Evolutionary conservation across 2,113 vertebrate species (phyloP), one percentile per base, ranked within the genome.

Genomic region (Brachyhypopomus occidentalis): DNA sequence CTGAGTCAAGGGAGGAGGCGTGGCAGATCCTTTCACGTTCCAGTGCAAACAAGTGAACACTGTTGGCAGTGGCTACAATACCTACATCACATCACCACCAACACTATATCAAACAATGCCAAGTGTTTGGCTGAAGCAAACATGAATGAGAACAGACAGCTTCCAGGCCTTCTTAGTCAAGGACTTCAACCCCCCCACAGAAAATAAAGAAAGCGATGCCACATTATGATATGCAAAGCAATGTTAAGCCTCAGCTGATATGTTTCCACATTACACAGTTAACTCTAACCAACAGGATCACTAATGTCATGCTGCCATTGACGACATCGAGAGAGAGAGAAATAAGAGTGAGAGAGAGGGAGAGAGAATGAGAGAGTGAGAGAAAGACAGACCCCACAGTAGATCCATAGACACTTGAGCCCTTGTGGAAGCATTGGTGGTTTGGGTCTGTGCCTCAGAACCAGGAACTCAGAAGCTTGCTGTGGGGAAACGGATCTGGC

Each of bases 21-120:
- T 30, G 34, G 77, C 79, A 82, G 79, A 78, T 78, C 75, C 64
- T 82, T 81, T 78, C 74, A 84, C 83, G 56, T 67, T 72, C 23
- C 6, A 45, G 20, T 69, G 36, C 70, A 70, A 77, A 85, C 80
- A 85, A 83, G 79, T 66, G 25, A 70, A n/a, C 84, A 77, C 80
- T 83, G 84, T 81, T 78, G 56, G 9, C 20, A 52, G 25, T 59
- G 14, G 75, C 38, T 34, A 81, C 56, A 64, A 69, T 80, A 77
- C 19, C 74, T 41, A 75, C 70, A n/a, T 69, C 77, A 75, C 67
- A 79, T 30, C 30, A 30, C 30, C 30, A 30, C 30, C 30, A 30
- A 30, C 30, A 30, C 74, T 41, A 75, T 62, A n/a, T 69, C 77
- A 75, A 73, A 79, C 56, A n/a, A 58, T 75, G 52, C 66, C 20